phyloP scores from a whole-genome alignment of 1,140 invertebrate species.

The Heliconius eleuchia region DNA sequence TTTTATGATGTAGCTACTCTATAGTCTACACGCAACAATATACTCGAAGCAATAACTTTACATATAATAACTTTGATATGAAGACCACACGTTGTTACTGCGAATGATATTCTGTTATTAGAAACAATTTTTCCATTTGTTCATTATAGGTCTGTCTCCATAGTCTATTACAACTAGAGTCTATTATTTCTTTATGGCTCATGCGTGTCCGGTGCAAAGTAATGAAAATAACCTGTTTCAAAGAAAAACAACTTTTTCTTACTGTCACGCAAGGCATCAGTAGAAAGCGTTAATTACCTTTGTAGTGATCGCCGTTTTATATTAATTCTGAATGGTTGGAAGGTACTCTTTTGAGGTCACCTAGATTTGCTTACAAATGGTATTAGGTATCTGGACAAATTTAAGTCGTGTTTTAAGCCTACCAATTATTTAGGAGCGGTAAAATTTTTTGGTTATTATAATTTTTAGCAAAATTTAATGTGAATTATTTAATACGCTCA shows the following conservation, averaged over 20 bases:
- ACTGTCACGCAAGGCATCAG: constrained; percentile 4
- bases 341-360: background rate
- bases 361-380: background rate
- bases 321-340: constrained; percentile 12
- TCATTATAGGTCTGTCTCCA: background rate
- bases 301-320: constrained; percentile 17
- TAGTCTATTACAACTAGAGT: background rate
- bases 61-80: background rate
- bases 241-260: constrained; percentile 13
- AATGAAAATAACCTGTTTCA: constrained; percentile 13
- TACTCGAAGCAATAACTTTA: background rate
- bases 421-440: no score
- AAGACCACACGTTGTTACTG: background rate
- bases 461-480: no score
- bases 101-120: constrained; percentile 1
- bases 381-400: background rate
- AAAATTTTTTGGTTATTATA: no score
- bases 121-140: constrained; percentile 12
- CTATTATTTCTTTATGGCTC: constrained; percentile 5
- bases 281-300: constrained; percentile 24
- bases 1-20: no score
- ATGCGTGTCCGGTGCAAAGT: constrained; percentile 12
- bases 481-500: no score
- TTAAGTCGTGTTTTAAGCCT: background rate
- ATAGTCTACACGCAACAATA: background rate